Evolutionary conservation across 2,888 invertebrate genomes (phyloP).

Genomic region (Limnephilus rhombicus): DNA sequence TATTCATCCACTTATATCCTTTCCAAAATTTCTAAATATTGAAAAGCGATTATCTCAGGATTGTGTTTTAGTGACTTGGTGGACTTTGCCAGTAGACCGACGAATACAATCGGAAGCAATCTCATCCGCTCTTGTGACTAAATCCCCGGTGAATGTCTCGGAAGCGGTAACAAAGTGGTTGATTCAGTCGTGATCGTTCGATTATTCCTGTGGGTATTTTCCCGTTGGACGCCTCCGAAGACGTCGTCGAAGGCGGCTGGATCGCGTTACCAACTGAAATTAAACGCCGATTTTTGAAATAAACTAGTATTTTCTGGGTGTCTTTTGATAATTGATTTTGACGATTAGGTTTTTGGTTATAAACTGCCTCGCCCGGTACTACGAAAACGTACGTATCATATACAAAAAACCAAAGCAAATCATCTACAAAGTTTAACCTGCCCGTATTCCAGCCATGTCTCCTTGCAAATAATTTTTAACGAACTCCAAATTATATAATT

Average conservation of each 20-base stretch:
- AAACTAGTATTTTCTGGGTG: neutral
- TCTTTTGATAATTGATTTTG: neutral
- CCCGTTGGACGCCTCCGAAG: neutral
- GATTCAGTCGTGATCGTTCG: slow-evolving; percentile 28
- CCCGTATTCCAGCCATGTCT: no score
- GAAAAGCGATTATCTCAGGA: no score
- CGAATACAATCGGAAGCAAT: neutral
- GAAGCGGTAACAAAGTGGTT: neutral
- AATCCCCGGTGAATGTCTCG: neutral
- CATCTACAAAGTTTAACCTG: no score
- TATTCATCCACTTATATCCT: no score
- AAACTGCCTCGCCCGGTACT: no score
- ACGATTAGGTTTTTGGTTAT: neutral
- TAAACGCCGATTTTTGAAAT: neutral
- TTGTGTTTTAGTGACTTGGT: no score
- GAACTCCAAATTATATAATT: no score
- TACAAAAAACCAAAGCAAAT: no score
- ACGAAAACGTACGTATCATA: no score
- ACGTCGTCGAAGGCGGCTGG: neutral
- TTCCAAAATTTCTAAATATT: no score
- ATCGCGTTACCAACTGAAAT: neutral
- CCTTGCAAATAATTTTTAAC: no score
- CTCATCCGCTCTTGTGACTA: neutral
- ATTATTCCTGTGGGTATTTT: slow-evolving; percentile 7
- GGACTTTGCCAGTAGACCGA: no score